Evolutionary conservation across 2,113 vertebrate genomes (phyloP), one percentile per base, ranked within the genome.

Genomic region (Plecotus auritus): DNA sequence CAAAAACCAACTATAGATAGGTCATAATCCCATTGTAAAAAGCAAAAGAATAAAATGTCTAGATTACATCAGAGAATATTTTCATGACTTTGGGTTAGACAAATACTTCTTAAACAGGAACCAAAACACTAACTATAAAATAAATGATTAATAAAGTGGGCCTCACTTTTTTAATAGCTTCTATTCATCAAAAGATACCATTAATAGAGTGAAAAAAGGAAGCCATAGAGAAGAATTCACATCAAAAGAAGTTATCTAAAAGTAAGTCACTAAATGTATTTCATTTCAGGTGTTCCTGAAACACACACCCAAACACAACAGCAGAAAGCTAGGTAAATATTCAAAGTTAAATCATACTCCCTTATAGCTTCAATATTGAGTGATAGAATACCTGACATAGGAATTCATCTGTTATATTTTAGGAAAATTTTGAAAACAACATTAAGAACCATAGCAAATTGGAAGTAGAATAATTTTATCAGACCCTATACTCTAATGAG

Each of bases 181-280:
- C 30, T 91, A 30, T 61, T 45, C 37, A 76, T 42, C 61, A 77
- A 91, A 59, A 69, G n/a, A 90, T 10, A 59, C 6, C 17, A 42
- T 17, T 73, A 45, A 49, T 7, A 87, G 49, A 66, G 14, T 84
- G 7, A 78, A 91, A 91, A 93, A 74, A 42, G 73, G 32, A 80
- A 85, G 81, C 32, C 17, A 51, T 1, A 61, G 56, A 93, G 49
- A 72, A 72, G 47, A 69, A 47, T 49, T 49, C 83, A 54, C 66
- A 54, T 54, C n/a, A 54, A 35, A 85, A 85, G n/a, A 28, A 32
- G 14, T 56, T 7, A 8, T 45, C 5, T 26, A 70, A 95, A 94
- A 95, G 74, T 67, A 93, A 91, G 90, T 73, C 17, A 66, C 28
- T 84, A 95, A 85, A 67, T 59, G 85, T 67, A 17, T 0, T 92